Evolutionary conservation across 2,113 vertebrate species (phyloP), one percentile per base, ranked within the genome.

Genomic region (Eublepharis macularius): DNA sequence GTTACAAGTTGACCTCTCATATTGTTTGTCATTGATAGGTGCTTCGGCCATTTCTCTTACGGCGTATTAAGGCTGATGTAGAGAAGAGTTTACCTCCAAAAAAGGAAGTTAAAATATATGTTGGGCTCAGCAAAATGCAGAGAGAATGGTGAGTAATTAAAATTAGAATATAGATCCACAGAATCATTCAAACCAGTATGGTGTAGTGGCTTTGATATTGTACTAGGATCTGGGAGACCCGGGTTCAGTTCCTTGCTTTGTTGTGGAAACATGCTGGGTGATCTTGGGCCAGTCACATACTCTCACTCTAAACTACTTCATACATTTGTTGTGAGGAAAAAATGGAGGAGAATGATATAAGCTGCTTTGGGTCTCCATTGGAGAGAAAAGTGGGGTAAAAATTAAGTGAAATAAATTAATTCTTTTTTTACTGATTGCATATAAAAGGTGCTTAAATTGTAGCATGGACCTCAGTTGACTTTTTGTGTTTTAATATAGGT

Each of bases 51-150:
- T 99, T 99, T 93, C 96, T 99, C 32, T 97, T 99, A 1, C 98
- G 99, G 86, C 98, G 99, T 96, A 99, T 99, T 89, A 99, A 99
- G 94, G 98, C 98, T 24, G 99, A 99, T 21, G 99, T 99, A 82
- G 99, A 99, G 90, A 99, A 99, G 85, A 99, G 98, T 90, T 96
- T 99, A 83, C 98, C 98, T 32, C 99, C 99, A 0, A 99, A 99
- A 91, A 99, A 98, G 91, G 99, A 99, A 95, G 96, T 99, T 36
- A 99, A 99, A 96, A 99, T 99, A 90, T 99, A 99, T 10, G 97
- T 99, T 63, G 99, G 98, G 65, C 97, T 99, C 81, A 99, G 99
- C 95, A 99, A 99, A 95, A 99, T 99, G 98, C 99, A 99, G 43
- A 96, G 99, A 92, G 99, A 99, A 95, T 99, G 98, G 99, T 99